Conservation (phyloP, 2,113 vertebrate species). For the Pelusios castaneus region DNA sequence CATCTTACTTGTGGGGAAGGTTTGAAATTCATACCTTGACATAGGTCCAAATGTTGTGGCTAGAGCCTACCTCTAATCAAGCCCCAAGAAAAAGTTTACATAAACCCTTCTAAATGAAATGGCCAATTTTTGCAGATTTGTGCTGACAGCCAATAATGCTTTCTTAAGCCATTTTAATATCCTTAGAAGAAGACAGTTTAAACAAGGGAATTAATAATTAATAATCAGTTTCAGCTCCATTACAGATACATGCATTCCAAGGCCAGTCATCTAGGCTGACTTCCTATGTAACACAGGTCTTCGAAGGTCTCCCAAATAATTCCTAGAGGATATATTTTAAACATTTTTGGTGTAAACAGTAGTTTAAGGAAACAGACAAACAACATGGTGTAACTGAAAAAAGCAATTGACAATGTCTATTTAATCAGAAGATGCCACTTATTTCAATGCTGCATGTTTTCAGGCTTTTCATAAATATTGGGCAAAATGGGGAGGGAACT, state of each 20-base stretch:
- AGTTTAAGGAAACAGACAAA: neutral
- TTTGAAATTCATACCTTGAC: constrained; percentile 52
- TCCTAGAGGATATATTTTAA: neutral
- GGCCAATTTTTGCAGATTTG: constrained; percentile 36
- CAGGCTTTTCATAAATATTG: neutral
- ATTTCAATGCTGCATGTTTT: neutral
- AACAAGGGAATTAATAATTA: constrained; percentile 43
- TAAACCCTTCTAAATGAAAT: constrained; percentile 46
- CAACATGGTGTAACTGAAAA: neutral
- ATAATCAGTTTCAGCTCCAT: constrained; percentile 13
- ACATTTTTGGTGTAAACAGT: neutral
- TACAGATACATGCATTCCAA: neutral
- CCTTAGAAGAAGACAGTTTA: constrained; percentile 24
- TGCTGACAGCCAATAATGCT: constrained; percentile 51
- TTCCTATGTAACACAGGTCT: neutral
- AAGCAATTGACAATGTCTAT: neutral
- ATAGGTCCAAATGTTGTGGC: constrained; percentile 33
- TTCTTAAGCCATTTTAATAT: constrained; percentile 17
- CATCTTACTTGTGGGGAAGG: constrained; percentile 50
- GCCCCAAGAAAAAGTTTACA: constrained; percentile 26
- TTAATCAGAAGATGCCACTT: neutral
- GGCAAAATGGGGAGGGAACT: neutral
- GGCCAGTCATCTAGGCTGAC: neutral
- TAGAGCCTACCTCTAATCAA: constrained; percentile 58
- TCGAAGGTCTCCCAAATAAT: neutral